Conservation (phyloP, 2,888 invertebrate species). For the Rhopalosiphum nymphaeae region DNA sequence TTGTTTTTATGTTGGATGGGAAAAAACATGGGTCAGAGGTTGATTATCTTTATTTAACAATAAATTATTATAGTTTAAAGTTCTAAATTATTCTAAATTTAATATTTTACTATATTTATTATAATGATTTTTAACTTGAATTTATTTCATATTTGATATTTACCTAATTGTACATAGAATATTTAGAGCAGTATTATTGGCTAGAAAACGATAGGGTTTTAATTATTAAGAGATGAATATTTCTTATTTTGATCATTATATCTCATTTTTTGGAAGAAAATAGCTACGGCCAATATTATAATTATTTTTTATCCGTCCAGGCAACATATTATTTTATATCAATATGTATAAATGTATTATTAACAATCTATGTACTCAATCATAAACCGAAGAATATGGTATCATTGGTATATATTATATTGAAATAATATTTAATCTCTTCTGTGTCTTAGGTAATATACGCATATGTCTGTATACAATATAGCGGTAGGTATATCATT, state of each 20-base stretch:
- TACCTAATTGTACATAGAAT: not conserved
- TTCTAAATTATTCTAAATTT: not conserved
- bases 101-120: not conserved
- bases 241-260: not conserved
- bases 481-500: not conserved
- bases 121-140: not conserved
- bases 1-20: not conserved
- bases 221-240: not conserved
- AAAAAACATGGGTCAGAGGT: not conserved
- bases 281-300: not conserved
- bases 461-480: not conserved
- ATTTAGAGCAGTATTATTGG: not conserved
- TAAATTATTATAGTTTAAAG: not conserved
- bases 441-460: not conserved
- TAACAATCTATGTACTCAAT: not conserved
- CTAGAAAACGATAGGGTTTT: not conserved
- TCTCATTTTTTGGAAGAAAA: not conserved
- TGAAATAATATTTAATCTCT: not conserved
- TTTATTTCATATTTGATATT: not conserved
- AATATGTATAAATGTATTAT: not conserved
- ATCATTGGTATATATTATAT: not conserved
- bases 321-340: not conserved
- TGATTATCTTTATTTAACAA: not conserved
- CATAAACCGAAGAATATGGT: not conserved
- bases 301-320: not conserved